Base-by-base conservation (phyloP, 2,113 vertebrate genomes). In the Rhodinocichla rosea region DNA sequence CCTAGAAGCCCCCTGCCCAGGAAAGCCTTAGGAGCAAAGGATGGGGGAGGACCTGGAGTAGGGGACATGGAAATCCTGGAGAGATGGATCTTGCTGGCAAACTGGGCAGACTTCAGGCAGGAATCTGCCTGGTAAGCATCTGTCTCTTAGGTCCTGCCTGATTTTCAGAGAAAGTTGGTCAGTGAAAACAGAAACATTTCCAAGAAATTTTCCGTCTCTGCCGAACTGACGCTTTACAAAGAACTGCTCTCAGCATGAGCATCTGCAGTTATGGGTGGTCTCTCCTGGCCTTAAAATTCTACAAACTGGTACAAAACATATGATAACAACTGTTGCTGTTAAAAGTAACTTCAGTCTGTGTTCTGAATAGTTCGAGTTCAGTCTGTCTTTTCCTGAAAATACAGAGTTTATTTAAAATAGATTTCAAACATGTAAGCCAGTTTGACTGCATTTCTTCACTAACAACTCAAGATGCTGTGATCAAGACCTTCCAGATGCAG, bases 41-140 rank as follows among this genome's bases (percentile, higher is more conserved):
- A 57, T 21, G 1, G 24, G 17, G 13, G 15, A 87, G 26, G 12
- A 75, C 33, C 47, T 40, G 18, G n/a, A 50, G 11, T 0, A 0
- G 11, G n/a, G 28, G 44, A 68, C 40, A 57, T 0, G 4, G 63
- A 83, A 86, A 90, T 60, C 33, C 89, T 76, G 40, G 27, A 55
- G 32, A 69, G 55, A 50, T 3, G 3, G 28, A 83, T 39, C 42
- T 67, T 74, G 77, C 52, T 40, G 69, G 59, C 52, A 89, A 96
- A 53, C 19, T 0, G 1, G 23, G 35, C 52, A 83, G 83, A 60
- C 21, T 69, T 83, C 53, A 88, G 70, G 35, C 62, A 79, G 53
- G 52, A 85, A 55, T 78, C 75, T 82, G 67, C 42, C 2, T 2
- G 5, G 26, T 75, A 50, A 81, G 33, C 26, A 32, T 52, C 67